Evolutionary conservation across 2,888 invertebrate genomes (phyloP).

Genomic region (Sycophila texana): DNA sequence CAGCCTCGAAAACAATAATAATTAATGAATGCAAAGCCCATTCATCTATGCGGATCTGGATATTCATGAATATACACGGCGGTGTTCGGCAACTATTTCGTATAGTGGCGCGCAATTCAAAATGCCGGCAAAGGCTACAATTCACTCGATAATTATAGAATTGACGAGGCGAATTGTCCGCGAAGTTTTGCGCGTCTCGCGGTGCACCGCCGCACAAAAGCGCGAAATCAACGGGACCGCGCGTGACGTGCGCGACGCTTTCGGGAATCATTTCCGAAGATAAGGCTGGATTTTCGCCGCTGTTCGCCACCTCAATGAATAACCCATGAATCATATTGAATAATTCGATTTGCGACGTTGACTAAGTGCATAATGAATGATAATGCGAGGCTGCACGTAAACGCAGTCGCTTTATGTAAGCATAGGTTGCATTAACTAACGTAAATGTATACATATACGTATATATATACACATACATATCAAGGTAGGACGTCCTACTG

Average conservation of each 20-base stretch:
- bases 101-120: not conserved
- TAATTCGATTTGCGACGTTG: slow-evolving; percentile 32
- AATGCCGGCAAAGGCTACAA: not conserved
- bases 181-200: not conserved
- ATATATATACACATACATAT: slow-evolving; percentile 1
- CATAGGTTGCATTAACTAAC: slow-evolving; percentile 17
- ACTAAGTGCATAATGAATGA: slow-evolving; percentile 39
- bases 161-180: slow-evolving; percentile 18
- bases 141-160: slow-evolving; percentile 14
- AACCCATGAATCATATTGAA: slow-evolving; percentile 42
- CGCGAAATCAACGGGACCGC: not conserved
- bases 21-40: too few relatives aligned
- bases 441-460: slow-evolving; percentile 31
- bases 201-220: not conserved
- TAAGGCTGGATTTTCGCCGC: slow-evolving; percentile 22
- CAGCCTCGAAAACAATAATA: too few relatives aligned
- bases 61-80: not conserved
- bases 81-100: not conserved
- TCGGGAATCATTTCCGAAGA: slow-evolving; percentile 1
- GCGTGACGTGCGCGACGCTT: not conserved
- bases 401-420: slow-evolving; percentile 6
- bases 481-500: not conserved
- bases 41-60: not conserved
- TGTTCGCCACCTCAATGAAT: slow-evolving; percentile 17
- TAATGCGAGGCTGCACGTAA: slow-evolving; percentile 22